Evolutionary conservation across 2,113 vertebrate species (phyloP).

Genomic region (Microtus pennsylvanicus): DNA sequence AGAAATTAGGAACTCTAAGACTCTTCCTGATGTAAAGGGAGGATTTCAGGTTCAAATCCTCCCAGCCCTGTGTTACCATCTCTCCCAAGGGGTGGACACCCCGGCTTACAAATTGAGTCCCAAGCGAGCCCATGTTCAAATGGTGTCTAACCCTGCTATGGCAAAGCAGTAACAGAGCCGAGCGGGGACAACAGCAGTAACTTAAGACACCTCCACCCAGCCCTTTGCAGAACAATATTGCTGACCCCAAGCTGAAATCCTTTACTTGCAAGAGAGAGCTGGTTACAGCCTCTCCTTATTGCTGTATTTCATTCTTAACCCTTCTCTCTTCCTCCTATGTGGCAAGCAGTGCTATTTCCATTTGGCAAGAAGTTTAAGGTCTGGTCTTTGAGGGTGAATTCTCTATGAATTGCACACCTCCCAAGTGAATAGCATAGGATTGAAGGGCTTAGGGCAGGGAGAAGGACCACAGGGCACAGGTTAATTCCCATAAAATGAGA

Average conservation of each 20-base stretch:
- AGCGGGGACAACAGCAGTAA: neutral
- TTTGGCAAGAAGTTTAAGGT: constrained; percentile 7
- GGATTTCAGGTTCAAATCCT: neutral
- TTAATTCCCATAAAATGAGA: constrained; percentile 80
- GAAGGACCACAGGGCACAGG: constrained; percentile 55
- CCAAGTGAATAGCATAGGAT: constrained; percentile 41
- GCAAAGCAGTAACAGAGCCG: rapidly evolving
- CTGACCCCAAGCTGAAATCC: neutral
- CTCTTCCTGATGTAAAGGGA: neutral
- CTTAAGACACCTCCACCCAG: neutral
- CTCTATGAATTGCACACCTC: constrained; percentile 58
- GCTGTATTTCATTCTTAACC: constrained; percentile 51
- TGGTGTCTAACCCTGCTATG: neutral
- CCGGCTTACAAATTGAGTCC: constrained; percentile 6
- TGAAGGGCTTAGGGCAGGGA: constrained; percentile 40
- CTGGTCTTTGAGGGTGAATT: constrained; percentile 53
- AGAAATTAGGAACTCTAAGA: neutral
- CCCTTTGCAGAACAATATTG: neutral
- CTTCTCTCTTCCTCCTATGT: neutral
- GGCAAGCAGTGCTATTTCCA: constrained; percentile 64
- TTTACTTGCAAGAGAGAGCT: neutral
- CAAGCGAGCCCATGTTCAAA: neutral
- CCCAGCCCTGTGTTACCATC: neutral
- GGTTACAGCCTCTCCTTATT: constrained; percentile 56
- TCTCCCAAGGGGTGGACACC: neutral